These are phyloP conservation scores for Odobenus rosmarus DNA, from an alignment of 2,113 vertebrate genomes.

Conservation along the genomic window DNA sequence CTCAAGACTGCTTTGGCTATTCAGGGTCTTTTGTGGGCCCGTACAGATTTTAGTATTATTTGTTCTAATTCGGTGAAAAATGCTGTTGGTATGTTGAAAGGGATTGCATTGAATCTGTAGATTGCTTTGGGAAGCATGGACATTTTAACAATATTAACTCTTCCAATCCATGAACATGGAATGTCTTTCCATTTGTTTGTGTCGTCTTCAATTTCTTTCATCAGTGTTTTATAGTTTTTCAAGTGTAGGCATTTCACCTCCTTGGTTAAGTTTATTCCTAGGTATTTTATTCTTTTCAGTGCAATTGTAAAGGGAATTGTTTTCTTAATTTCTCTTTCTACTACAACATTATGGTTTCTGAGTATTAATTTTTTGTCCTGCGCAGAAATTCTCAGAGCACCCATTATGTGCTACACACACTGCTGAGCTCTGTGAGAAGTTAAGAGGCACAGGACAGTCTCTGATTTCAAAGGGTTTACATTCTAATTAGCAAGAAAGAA, in stretches of 20 bases:
- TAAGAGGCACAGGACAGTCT: background rate
- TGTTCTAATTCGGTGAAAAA: background rate
- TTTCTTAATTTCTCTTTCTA: background rate
- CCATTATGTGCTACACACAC: rapidly evolving
- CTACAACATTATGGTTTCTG: background rate
- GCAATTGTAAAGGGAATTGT: background rate
- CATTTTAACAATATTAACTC: background rate
- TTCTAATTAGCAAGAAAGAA: background rate
- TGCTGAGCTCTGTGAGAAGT: background rate
- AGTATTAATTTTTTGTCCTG: background rate
- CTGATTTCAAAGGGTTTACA: background rate
- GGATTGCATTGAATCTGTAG: background rate
- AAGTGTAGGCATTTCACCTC: background rate
- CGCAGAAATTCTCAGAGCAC: background rate
- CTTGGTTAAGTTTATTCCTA: background rate
- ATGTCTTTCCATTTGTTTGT: background rate
- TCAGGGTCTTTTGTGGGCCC: background rate
- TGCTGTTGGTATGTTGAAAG: background rate
- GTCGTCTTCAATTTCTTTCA: background rate
- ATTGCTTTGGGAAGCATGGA: background rate
- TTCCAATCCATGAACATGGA: background rate
- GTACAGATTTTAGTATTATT: background rate
- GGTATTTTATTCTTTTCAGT: background rate
- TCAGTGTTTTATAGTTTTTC: background rate
- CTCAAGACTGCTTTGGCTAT: background rate